Percentiles rank a stretch among this genome's conserved stretches.
Conservation (phyloP, 2,113 vertebrate species). For the Festucalex cinctus region DNA sequence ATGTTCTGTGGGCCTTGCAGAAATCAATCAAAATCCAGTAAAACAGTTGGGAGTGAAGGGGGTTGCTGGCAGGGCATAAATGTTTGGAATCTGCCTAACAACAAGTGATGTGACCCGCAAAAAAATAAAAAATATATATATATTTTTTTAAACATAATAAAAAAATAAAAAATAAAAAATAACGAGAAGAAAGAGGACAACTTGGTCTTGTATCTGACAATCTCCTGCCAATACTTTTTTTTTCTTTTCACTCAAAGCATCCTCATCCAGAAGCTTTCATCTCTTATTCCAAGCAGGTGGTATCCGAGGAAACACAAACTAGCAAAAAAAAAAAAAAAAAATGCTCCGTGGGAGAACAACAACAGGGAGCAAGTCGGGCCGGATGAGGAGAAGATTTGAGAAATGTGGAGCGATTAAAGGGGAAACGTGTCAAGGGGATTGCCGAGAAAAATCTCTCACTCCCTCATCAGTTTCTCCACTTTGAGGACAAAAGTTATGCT, state of each 20-base stretch:
- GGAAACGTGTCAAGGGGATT: constrained; percentile 30
- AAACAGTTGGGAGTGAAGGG: too few relatives aligned
- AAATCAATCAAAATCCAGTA: too few relatives aligned
- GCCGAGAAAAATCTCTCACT: constrained; percentile 40
- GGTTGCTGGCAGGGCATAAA: too few relatives aligned
- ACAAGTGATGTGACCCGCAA: too few relatives aligned
- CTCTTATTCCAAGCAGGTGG: not conserved
- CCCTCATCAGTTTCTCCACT: constrained; percentile 45
- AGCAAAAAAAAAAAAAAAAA: not conserved
- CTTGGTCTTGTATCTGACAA: not conserved
- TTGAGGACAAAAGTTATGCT: constrained; percentile 61
- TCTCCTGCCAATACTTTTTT: not conserved
- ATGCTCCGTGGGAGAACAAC: constrained; percentile 9
- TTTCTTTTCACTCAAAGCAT: not conserved
- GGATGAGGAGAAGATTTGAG: constrained; percentile 32
- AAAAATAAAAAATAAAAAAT: too few relatives aligned
- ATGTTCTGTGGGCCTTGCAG: too few relatives aligned
- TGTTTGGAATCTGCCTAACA: too few relatives aligned
- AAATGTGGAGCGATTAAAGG: constrained; percentile 37
- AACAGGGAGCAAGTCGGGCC: constrained; percentile 21
- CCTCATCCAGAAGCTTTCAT: not conserved
- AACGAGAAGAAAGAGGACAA: not conserved
- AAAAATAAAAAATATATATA: not conserved
- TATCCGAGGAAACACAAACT: constrained; percentile 4
- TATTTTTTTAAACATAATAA: not conserved